Evolutionary conservation across 2,888 invertebrate genomes (phyloP).

Genomic region (Hirudinaria manillensis): DNA sequence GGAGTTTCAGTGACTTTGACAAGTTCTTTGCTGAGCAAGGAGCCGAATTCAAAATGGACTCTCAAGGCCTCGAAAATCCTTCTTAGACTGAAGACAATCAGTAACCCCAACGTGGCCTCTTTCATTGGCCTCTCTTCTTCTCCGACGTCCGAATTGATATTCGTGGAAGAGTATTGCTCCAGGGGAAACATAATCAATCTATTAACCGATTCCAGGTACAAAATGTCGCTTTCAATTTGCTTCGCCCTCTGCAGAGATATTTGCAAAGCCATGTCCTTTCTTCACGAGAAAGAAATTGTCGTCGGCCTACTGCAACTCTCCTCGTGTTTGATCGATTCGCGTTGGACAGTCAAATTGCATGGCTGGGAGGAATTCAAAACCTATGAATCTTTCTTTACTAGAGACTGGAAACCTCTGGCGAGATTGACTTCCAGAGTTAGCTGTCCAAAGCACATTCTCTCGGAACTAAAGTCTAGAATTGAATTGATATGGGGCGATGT

Average conservation of each 20-base stretch:
- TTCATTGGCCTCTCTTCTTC: slow-evolving; percentile 19
- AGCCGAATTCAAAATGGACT: neutral
- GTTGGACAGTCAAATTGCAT: slow-evolving; percentile 49
- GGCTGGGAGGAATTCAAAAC: slow-evolving; percentile 46
- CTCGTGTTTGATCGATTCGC: slow-evolving; percentile 29
- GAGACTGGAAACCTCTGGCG: neutral
- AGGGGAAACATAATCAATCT: slow-evolving; percentile 1
- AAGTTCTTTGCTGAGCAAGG: neutral
- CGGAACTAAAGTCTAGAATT: neutral
- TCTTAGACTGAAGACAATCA: neutral
- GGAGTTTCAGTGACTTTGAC: neutral
- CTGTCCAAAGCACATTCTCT: neutral
- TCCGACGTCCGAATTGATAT: neutral
- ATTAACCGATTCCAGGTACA: neutral
- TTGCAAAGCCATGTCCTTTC: slow-evolving; percentile 21
- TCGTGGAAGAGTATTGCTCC: slow-evolving; percentile 20
- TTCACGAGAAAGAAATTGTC: slow-evolving; percentile 2
- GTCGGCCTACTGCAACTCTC: slow-evolving; percentile 3
- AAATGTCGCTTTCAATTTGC: neutral
- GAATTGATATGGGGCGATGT: neutral
- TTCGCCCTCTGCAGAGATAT: slow-evolving; percentile 20
- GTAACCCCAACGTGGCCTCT: slow-evolving; percentile 15
- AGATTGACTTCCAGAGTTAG: neutral
- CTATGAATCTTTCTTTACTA: slow-evolving; percentile 22
- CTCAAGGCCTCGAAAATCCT: neutral